These are phyloP conservation scores for Aphaenogaster floridana DNA, from an alignment of 1,140 invertebrate species.

Conservation along the genomic window DNA sequence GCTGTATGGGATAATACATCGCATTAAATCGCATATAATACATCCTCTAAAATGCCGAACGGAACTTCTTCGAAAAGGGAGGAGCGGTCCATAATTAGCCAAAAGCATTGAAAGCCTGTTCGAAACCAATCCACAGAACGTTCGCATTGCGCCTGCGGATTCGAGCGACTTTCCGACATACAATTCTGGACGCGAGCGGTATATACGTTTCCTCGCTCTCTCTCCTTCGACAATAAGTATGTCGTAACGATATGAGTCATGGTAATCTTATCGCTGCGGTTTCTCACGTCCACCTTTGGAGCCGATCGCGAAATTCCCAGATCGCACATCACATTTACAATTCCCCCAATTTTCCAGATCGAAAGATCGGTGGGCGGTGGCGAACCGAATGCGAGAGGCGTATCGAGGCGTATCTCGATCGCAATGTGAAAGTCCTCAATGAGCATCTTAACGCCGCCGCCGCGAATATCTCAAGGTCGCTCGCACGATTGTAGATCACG, in stretches of 20 bases:
- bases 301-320: not conserved
- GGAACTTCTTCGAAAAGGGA: not conserved
- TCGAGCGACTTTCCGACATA: not conserved
- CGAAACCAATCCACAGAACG: not conserved
- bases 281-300: not conserved
- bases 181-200: not conserved
- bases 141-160: conserved; percentile 1
- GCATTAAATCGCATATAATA: no score
- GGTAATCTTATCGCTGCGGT: conserved; percentile 31
- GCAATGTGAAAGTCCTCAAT: conserved; percentile 18
- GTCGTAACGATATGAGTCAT: conserved; percentile 21
- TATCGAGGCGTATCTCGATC: not conserved
- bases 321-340: not conserved
- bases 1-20: no score
- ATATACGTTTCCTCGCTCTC: not conserved
- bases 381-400: no score
- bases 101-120: not conserved
- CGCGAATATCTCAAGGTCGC: conserved; percentile 13
- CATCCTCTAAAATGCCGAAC: not conserved
- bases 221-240: not conserved
- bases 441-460: not conserved
- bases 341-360: not conserved
- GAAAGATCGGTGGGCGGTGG: not conserved
- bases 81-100: not conserved
- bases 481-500: not conserved